Evolutionary conservation across 2,888 invertebrate species (phyloP).

Genomic region (Heliconius charithonia): DNA sequence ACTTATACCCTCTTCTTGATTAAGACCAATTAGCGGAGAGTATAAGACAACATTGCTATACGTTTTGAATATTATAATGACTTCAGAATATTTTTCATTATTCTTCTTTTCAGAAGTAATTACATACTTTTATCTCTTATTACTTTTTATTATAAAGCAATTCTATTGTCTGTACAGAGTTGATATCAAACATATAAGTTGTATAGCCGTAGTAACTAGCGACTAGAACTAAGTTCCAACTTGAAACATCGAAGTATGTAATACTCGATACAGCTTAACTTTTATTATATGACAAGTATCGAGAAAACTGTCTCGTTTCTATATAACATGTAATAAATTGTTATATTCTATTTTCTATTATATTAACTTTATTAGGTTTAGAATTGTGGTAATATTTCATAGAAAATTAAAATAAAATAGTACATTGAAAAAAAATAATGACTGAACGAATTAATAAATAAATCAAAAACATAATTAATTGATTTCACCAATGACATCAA

Average conservation of each 20-base stretch:
- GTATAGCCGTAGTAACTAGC: slow-evolving; percentile 18
- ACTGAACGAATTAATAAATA: neutral
- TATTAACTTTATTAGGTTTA: neutral
- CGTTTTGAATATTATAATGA: too few species aligned
- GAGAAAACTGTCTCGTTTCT: slow-evolving; percentile 19
- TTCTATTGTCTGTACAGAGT: slow-evolving; percentile 4
- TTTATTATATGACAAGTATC: slow-evolving; percentile 29
- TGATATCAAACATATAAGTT: slow-evolving; percentile 16
- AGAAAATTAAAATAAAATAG: neutral
- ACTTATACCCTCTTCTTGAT: too few species aligned
- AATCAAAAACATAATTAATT: neutral
- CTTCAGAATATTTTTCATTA: too few species aligned
- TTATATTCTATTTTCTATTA: neutral
- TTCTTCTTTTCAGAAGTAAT: too few species aligned
- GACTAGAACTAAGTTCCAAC: slow-evolving; percentile 29
- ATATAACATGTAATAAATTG: slow-evolving; percentile 4
- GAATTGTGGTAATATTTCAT: neutral
- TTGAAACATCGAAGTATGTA: slow-evolving; percentile 14
- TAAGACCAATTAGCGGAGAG: too few species aligned
- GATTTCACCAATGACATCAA: neutral
- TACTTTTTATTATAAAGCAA: neutral
- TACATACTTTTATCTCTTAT: too few species aligned
- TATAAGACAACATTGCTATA: too few species aligned
- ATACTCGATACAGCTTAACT: slow-evolving; percentile 18
- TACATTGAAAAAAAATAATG: neutral